Base-by-base conservation (phyloP, 2,797 vertebrate genomes). In the Premnoplex brunnescens region DNA sequence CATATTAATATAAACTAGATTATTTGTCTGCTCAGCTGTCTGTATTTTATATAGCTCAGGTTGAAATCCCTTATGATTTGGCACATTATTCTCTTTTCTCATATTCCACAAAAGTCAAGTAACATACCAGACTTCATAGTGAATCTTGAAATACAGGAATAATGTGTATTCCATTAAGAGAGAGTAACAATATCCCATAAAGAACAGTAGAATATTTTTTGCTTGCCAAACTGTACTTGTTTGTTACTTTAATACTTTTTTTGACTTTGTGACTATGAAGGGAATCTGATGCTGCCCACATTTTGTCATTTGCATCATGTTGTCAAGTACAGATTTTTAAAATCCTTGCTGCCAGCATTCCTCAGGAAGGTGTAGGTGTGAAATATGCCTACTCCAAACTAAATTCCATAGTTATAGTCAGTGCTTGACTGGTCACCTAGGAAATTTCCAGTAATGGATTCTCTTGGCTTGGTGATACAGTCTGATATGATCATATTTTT, bases 401-500 rank as follows among this genome's bases (percentile, higher is more conserved):
- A 94, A 81, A 94, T 87, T 93, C 36, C 44, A 17, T 23, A 37
- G 30, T 54, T 92, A 9, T 28, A 80, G 67, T 77, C 75, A 77
- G 63, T 91, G 94, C 43, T 90, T 91, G 76, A 36, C 62, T 86
- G 68, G 86, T 93, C 71, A 54, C 85, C 41, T 90, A 73, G 84
- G 88, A 89, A 82, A 92, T 66, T 68, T 88, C 77, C 37, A 87
- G 23, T 79, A 54, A 51, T 74, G 67, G 68, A 71, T 66, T 58
- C 41, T n/a, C 34, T 88, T 95, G 85, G 66, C 54, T 69, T 91
- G 59, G 59, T 24, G n/a, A 24, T 82, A 24, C 19, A 27, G 24
- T 71, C 46, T 88, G 66, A 13, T 83, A 36, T 73, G 63, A 76
- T 85, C 34, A 88, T 44, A 60, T 58, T 95, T 96, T 97, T 96